Evolutionary conservation across 2,888 invertebrate genomes (phyloP).

Genomic region (Cephus spinipes): DNA sequence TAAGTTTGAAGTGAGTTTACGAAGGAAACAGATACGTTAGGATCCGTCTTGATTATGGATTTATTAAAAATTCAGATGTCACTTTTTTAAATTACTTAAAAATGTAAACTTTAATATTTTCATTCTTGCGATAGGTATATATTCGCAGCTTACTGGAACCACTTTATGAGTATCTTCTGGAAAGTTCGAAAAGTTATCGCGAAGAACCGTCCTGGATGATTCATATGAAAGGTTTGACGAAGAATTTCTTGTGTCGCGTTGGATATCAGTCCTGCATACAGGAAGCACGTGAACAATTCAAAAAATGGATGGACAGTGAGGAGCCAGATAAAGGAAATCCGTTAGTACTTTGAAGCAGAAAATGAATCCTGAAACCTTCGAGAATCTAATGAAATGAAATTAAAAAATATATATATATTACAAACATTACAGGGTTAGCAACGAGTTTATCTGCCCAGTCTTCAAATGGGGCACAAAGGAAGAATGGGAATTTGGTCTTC

Average conservation of each 20-base stretch:
- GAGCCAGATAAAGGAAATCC: conserved; percentile 85
- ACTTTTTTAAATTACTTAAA: background rate
- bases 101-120: background rate
- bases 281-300: conserved; percentile 79
- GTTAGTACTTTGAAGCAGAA: conserved; percentile 69
- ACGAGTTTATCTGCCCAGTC: conserved; percentile 83
- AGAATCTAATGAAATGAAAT: background rate
- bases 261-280: conserved; percentile 83
- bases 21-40: no score
- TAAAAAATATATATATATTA: background rate
- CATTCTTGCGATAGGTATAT: conserved; percentile 71
- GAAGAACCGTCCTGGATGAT: conserved; percentile 77
- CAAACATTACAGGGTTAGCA: conserved; percentile 73
- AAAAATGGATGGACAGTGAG: conserved; percentile 80
- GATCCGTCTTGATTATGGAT: background rate
- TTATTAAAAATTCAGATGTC: background rate
- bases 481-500: conserved; percentile 86
- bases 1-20: conserved; percentile 76
- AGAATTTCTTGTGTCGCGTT: conserved; percentile 80
- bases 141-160: conserved; percentile 77
- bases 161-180: conserved; percentile 77
- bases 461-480: conserved; percentile 84
- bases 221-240: conserved; percentile 76
- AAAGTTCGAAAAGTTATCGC: conserved; percentile 62
- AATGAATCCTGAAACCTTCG: background rate